Evolutionary conservation across 2,797 vertebrate species (phyloP), one percentile per base, ranked within the genome.

Genomic region (Onychomys leucogaster): DNA sequence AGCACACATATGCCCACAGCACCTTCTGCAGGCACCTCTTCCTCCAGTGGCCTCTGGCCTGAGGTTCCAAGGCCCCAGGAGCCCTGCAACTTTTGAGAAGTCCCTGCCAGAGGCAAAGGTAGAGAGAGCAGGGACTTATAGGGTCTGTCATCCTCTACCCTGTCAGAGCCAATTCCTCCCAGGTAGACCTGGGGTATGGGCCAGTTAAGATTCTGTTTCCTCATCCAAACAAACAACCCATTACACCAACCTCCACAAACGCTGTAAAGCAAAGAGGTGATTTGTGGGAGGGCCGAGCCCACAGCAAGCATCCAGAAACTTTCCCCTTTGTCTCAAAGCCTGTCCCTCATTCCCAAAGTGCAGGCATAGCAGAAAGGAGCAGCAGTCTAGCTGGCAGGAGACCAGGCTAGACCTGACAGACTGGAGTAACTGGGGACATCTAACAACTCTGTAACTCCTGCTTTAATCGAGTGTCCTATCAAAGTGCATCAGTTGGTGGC

Each of bases 401-500:
- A 23, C 88, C 61, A 75, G 0, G 0, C n/a, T 8, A 61, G 75
- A 61, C 76, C 25, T 37, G 71, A 69, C 0, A 8, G 89, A 85
- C 4, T 43, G 83, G 27, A 89, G 77, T 41, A 1, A 73, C 0
- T 0, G 88, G 82, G 55, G 93, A 78, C 1, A 0, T 63, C 94
- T 67, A 46, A 65, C 49, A 2, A 59, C 83, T 55, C 81, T 52
- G 5, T 27, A 77, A 89, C 83, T 83, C 88, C 81, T n/a, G 46
- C 85, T 92, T 65, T 84, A 92, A 92, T 81, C 57, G 77, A 81
- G 57, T 16, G 83, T 90, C 94, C 84, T 85, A 89, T 83, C 80
- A 89, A 92, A 91, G 52, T 11, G 14, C 1, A 0, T 59, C 59
- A n/a, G 37, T 34, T 65, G 80, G 71, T 12, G 5, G 84, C 16